Evolutionary conservation across 2,797 vertebrate species (phyloP), one percentile per base, ranked within the genome.

Genomic region (Ctenopoma kingsleyae): DNA sequence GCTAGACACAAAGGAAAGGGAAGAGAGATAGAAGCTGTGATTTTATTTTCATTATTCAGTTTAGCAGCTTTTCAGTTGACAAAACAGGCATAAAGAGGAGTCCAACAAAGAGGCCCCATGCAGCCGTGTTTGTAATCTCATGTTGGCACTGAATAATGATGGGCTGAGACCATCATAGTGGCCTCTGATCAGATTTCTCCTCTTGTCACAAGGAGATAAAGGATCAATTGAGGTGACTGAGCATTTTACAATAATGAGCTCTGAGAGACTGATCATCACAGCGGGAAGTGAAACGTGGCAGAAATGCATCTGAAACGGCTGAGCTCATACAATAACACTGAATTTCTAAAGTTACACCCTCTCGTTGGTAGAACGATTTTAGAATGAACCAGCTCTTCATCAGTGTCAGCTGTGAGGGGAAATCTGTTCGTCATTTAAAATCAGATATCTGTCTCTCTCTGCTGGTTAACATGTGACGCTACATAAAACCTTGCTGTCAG

Each of bases 361-460:
- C 17, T 57, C 53, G 41, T 50, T 67, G 58, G 30, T 43, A 55
- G 35, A 55, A 61, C 22, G 44, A 67, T 67, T 55, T 25, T 38
- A 55, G 35, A 58, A 58, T 22, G 44, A 67, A 36, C 17, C 46
- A 22, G 35, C 22, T 57, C 41, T n/a, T 43, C 51, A 10, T 47
- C 19, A 13, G 32, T 15, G n/a, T 54, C 9, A 32, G 0, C 30
- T 48, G 52, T 58, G 25, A 53, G 61, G 5, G 25, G 19, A 43
- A 15, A 38, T 30, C 36, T 3, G 50, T 0, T 10, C 16, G 9
- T 41, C 8, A 8, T 35, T 74, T 3, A 27, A 65, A 57, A 58
- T 46, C 54, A 73, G 70, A 62, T 64, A 70, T 89, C 30, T 89
- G 77, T 71, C 60, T 0, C 86, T 4, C 81, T 81, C 90, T 93